Base-by-base conservation (phyloP, 23 tunicate species). In the Ascidia mentula region DNA sequence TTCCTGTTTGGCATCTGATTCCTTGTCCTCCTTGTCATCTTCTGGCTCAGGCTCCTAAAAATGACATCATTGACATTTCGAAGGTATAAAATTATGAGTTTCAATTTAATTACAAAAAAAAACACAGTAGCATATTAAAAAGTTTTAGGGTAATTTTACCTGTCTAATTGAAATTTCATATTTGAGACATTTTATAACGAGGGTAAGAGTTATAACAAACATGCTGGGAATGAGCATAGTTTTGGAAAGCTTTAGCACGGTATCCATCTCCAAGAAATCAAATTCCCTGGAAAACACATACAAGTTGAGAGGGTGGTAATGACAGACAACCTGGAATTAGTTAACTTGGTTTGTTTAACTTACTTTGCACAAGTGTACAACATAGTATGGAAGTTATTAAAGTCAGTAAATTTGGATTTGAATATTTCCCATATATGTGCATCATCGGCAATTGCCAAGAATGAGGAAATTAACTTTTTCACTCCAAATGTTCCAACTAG, bases 301-400 rank as follows among this genome's bases (percentile, higher is more conserved):
- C n/a, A n/a, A n/a, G n/a, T n/a, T n/a, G n/a, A n/a, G n/a, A n/a
- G n/a, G n/a, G n/a, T n/a, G n/a, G n/a, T n/a, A n/a, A n/a, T n/a
- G n/a, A n/a, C n/a, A n/a, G n/a, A n/a, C n/a, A n/a, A n/a, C n/a
- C n/a, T n/a, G n/a, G n/a, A n/a, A n/a, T n/a, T n/a, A n/a, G n/a
- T n/a, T n/a, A n/a, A n/a, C n/a, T 70, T 20, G 13, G 24, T 70
- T 70, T 7, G 13, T 30, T 70, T 18, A 22, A 34, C 38, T 65
- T 79, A 89, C 96, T 96, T 96, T 13, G 99, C 99, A 89, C 99
- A 96, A 0, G 99, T 96, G 85, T 96, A 96, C 40, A 96, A 70
- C 99, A 91, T 93, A 0, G 99, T 96, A 74, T 96, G 99, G 70
- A 96, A 96, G 69, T 96, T 96, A 24, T 91, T 84, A 85, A 91